Evolutionary conservation across 2,113 vertebrate genomes (phyloP).

Genomic region (Planiliza haematocheilus): DNA sequence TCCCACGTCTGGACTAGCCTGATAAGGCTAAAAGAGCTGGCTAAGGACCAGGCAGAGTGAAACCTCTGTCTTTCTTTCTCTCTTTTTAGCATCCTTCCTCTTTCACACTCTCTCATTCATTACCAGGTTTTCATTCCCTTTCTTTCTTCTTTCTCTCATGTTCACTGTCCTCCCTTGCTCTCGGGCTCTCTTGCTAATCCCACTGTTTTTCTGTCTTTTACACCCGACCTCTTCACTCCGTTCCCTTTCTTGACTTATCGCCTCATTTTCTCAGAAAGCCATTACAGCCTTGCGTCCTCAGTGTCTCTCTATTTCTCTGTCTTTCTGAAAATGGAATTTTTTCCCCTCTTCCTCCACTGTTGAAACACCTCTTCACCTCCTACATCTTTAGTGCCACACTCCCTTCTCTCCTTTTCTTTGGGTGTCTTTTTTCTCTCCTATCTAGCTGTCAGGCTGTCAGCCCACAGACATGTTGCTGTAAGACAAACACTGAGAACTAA

Average conservation of each 20-base stretch:
- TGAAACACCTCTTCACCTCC: conserved; percentile 44
- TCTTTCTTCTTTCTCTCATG: conserved; percentile 46
- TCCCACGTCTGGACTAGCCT: conserved; percentile 66
- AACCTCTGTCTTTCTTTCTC: conserved; percentile 44
- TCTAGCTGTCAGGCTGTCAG: conserved; percentile 53
- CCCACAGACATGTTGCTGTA: conserved; percentile 34
- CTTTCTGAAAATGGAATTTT: conserved; percentile 41
- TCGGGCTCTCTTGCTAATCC: conserved; percentile 37
- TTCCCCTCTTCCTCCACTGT: conserved; percentile 10
- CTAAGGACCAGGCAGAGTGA: conserved; percentile 59
- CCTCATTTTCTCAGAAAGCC: conserved; percentile 46
- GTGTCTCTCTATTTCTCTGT: conserved; percentile 25
- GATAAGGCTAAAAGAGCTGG: conserved; percentile 77
- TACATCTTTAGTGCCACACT: conserved; percentile 31
- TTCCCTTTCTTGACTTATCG: conserved; percentile 19
- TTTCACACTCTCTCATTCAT: conserved; percentile 47
- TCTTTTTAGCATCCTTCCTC: conserved; percentile 22
- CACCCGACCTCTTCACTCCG: conserved; percentile 19
- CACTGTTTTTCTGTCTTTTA: conserved; percentile 25
- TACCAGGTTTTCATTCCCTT: conserved; percentile 37
- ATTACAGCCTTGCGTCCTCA: conserved; percentile 42
- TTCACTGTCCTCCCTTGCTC: conserved; percentile 10
- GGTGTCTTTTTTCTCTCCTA: conserved; percentile 14
- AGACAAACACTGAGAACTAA: conserved; percentile 43
- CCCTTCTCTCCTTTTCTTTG: conserved; percentile 32